Conservation (phyloP, 2,113 vertebrate genomes). For the Pseudorhombus dupliciocellatus region DNA sequence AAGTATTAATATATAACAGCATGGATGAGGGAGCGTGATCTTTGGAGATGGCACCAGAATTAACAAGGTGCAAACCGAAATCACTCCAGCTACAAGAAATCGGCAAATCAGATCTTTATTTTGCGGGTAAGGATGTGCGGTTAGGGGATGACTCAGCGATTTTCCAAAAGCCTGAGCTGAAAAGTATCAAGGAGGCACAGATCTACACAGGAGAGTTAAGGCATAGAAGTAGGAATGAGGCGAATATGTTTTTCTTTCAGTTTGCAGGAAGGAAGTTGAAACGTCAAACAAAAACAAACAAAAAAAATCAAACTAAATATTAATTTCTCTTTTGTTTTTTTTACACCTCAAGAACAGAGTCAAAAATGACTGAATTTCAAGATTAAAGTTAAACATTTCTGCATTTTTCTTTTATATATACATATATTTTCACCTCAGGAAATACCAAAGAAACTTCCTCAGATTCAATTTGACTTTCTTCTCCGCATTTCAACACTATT, state of each 20-base stretch:
- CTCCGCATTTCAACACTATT: no score
- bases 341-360: background rate
- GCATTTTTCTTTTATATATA: no score
- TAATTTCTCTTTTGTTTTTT: background rate
- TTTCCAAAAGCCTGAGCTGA: slow-evolving; percentile 3
- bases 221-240: background rate
- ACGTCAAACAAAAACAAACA: no score
- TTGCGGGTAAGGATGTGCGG: background rate
- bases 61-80: background rate
- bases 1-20: background rate
- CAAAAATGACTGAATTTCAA: background rate
- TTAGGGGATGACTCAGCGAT: slow-evolving; percentile 26
- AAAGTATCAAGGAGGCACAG: background rate
- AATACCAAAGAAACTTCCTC: no score
- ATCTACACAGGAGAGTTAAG: background rate
- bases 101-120: background rate
- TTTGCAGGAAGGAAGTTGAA: no score
- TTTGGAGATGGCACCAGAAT: background rate
- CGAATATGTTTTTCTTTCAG: no score
- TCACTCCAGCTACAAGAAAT: background rate
- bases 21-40: background rate
- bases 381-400: no score
- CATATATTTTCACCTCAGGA: no score
- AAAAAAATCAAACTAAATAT: background rate
- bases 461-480: no score